These are phyloP conservation scores for Xylota sylvarum DNA, from an alignment of 2,888 invertebrate species.

Conservation along the genomic window DNA sequence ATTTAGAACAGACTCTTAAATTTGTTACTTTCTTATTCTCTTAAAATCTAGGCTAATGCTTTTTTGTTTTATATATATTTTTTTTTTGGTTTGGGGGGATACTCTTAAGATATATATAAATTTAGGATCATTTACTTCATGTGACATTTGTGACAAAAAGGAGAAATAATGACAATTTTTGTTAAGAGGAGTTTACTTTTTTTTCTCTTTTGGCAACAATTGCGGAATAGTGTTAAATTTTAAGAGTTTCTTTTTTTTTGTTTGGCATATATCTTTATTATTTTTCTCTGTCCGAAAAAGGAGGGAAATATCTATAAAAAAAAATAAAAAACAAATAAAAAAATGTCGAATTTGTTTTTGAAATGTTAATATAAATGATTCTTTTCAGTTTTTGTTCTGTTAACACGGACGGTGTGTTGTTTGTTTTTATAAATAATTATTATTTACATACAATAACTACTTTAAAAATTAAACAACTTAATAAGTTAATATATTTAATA, in stretches of 20 bases:
- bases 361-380: slow-evolving; percentile 37
- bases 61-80: slow-evolving; percentile 39
- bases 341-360: background rate
- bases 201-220: slow-evolving; percentile 68
- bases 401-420: slow-evolving; percentile 74
- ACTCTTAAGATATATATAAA: slow-evolving; percentile 39
- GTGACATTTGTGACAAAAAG: slow-evolving; percentile 1
- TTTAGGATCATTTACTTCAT: slow-evolving; percentile 35
- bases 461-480: slow-evolving; percentile 66
- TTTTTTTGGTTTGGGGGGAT: slow-evolving; percentile 36
- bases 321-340: slow-evolving; percentile 21
- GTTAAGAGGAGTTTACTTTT: background rate
- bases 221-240: slow-evolving; percentile 48
- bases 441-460: slow-evolving; percentile 74
- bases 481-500: slow-evolving; percentile 62
- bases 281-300: slow-evolving; percentile 32
- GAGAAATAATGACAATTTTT: background rate
- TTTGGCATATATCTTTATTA: slow-evolving; percentile 57
- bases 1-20: slow-evolving; percentile 71
- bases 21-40: slow-evolving; percentile 45
- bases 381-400: slow-evolving; percentile 62
- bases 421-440: slow-evolving; percentile 27
- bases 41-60: slow-evolving; percentile 66
- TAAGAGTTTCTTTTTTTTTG: slow-evolving; percentile 47
- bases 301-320: slow-evolving; percentile 10